Conservation (phyloP, 1,140 invertebrate genomes). For the Drosophila obscura region DNA sequence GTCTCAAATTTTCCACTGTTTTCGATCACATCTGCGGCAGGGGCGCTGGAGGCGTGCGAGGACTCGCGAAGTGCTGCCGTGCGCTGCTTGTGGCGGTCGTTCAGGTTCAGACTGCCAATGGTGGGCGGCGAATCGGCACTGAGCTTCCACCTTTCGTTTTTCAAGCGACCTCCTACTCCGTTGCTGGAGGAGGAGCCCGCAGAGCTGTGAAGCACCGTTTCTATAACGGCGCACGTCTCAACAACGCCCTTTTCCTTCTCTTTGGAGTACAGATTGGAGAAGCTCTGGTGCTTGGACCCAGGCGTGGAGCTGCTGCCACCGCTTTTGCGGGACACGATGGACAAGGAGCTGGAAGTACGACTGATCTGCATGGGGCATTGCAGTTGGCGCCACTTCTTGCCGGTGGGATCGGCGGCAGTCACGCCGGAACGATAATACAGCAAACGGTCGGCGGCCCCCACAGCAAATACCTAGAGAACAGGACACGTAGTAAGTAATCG, state of each 20-base stretch:
- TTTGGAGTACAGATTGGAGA: constrained; percentile 78
- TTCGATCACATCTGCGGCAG: constrained; percentile 72
- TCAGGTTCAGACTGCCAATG: constrained; percentile 78
- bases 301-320: constrained; percentile 85
- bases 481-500: constrained; percentile 73
- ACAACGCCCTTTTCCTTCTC: constrained; percentile 82
- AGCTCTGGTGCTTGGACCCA: constrained; percentile 81
- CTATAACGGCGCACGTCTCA: constrained; percentile 79
- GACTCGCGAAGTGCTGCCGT: constrained; percentile 57
- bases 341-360: constrained; percentile 89
- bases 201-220: constrained; percentile 87
- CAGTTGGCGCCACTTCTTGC: constrained; percentile 92
- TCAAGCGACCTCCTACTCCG: constrained; percentile 66
- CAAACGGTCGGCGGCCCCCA: constrained; percentile 88
- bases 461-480: constrained; percentile 85
- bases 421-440: constrained; percentile 93
- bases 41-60: constrained; percentile 74
- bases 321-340: constrained; percentile 81
- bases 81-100: constrained; percentile 76
- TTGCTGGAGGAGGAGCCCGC: constrained; percentile 79
- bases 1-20: constrained; percentile 84
- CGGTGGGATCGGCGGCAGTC: constrained; percentile 90
- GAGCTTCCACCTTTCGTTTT: constrained; percentile 73
- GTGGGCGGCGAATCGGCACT: constrained; percentile 74
- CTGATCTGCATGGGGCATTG: constrained; percentile 91